These are phyloP conservation scores for Laticauda colubrina DNA, from an alignment of 2,113 vertebrate species.

Conservation along the genomic window DNA sequence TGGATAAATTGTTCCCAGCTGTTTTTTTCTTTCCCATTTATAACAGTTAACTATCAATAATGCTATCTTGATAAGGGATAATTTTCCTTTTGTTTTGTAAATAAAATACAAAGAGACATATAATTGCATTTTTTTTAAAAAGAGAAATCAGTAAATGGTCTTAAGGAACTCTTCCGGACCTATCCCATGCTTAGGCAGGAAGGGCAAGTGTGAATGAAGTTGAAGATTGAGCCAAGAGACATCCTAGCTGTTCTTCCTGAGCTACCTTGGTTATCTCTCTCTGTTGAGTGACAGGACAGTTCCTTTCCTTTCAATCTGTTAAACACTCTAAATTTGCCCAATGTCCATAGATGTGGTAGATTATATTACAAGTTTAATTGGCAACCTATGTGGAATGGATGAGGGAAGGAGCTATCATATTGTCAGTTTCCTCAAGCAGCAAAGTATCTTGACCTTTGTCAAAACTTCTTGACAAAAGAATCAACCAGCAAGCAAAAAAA, in stretches of 20 bases:
- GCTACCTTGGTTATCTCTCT: neutral
- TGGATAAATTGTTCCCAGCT: constrained; percentile 7
- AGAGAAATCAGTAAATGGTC: neutral
- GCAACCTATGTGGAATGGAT: neutral
- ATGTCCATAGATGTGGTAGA: neutral
- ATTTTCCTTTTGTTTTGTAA: constrained; percentile 11
- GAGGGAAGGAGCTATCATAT: neutral
- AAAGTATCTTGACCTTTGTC: neutral
- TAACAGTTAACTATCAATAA: neutral
- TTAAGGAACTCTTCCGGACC: neutral
- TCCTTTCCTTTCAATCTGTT: neutral
- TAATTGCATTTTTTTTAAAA: neutral
- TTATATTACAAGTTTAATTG: neutral
- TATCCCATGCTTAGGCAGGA: neutral
- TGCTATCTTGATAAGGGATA: neutral
- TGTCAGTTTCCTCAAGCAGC: neutral
- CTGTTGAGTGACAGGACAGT: neutral
- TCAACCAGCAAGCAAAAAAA: neutral
- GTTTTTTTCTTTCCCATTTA: constrained; percentile 7
- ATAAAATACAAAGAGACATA: neutral
- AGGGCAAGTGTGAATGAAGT: neutral
- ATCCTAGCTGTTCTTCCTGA: neutral
- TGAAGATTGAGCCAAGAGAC: neutral
- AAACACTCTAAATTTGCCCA: neutral
- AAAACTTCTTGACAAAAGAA: neutral